Percentiles rank a stretch among this genome's conserved stretches.
Conservation (phyloP, 2,113 vertebrate species). For the Girardinichthys multiradiatus region DNA sequence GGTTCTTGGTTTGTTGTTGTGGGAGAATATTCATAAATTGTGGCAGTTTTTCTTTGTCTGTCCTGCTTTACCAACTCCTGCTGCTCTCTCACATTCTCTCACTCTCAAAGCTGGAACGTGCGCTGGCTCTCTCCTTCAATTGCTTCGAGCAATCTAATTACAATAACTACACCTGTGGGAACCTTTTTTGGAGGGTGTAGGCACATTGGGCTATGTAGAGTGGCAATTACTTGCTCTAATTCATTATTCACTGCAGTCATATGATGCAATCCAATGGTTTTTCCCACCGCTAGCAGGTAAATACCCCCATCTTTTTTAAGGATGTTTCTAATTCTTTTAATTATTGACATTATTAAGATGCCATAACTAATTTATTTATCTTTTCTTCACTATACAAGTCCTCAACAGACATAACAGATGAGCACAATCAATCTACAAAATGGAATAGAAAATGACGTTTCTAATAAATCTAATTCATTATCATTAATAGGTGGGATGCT, state of each 20-base stretch:
- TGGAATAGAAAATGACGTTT: not conserved
- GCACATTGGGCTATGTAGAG: conserved; percentile 57
- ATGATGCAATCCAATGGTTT: conserved; percentile 14
- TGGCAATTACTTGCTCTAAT: conserved; percentile 65
- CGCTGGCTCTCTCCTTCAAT: conserved; percentile 35
- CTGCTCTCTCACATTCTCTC: conserved; percentile 26
- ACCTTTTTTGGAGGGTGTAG: conserved; percentile 64
- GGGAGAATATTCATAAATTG: conserved; percentile 43
- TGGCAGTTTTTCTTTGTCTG: conserved; percentile 47
- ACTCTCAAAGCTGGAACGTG: conserved; percentile 28
- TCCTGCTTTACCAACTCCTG: conserved; percentile 5
- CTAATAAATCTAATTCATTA: conserved; percentile 14
- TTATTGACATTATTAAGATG: not conserved
- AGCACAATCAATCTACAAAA: not conserved
- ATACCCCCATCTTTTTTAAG: not conserved
- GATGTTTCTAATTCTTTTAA: conserved; percentile 7
- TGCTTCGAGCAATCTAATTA: conserved; percentile 70
- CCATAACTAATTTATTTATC: not conserved
- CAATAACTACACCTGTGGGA: conserved; percentile 74
- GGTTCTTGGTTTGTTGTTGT: conserved; percentile 48
- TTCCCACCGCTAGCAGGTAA: not conserved
- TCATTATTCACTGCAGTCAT: conserved; percentile 42
- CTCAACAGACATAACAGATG: not conserved
- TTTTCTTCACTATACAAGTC: not conserved
- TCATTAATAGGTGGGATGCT: not conserved